Conservation (phyloP, 2,797 vertebrate genomes). For the Bradypus variegatus region DNA sequence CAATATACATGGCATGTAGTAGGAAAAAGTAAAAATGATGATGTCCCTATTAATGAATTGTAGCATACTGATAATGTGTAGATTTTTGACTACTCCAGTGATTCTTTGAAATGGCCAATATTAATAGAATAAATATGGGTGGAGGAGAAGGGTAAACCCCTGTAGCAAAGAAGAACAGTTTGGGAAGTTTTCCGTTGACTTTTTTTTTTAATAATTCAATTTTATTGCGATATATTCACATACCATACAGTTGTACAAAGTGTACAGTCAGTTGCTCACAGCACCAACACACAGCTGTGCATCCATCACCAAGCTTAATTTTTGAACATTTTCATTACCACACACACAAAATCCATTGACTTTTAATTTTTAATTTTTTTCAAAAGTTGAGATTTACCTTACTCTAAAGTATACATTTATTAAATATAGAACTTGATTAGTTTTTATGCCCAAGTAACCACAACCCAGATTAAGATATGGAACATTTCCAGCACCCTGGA, state of each 20-base stretch:
- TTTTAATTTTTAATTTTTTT: background rate
- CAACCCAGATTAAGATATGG: fast-evolving
- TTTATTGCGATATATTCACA: too few species aligned
- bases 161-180: background rate
- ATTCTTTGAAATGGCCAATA: background rate
- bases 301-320: too few species aligned
- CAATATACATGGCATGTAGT: background rate
- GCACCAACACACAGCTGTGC: too few species aligned
- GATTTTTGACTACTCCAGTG: background rate
- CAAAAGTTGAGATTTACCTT: background rate
- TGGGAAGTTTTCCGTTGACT: background rate
- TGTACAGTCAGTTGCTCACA: too few species aligned
- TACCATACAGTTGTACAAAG: too few species aligned
- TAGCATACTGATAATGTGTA: background rate
- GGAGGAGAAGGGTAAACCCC: background rate
- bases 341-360: too few species aligned
- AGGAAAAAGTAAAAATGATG: background rate
- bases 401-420: background rate
- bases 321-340: too few species aligned
- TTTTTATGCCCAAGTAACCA: background rate
- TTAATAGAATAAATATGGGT: background rate
- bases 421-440: background rate
- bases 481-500: background rate
- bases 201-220: background rate
- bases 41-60: background rate